Percentiles rank a stretch among this genome's conserved stretches.
Conservation (phyloP, 2,888 invertebrate genomes). For the Acronicta leporina region DNA sequence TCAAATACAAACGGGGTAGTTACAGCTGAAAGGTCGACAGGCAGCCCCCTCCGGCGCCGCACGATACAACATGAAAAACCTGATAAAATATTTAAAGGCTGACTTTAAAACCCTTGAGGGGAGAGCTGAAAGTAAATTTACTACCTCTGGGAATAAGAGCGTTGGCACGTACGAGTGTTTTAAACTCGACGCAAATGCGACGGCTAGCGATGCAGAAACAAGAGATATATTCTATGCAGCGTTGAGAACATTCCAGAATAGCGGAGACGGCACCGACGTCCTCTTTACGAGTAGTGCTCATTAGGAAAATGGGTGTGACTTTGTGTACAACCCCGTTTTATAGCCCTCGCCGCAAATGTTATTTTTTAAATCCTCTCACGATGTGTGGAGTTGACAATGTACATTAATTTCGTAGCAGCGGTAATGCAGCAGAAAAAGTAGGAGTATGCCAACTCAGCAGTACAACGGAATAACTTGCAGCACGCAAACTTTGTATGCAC, state of each 20-base stretch:
- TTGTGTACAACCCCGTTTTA: constrained; percentile 57
- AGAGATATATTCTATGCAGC: constrained; percentile 62
- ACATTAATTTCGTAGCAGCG: constrained; percentile 28
- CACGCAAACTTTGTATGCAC: constrained; percentile 70
- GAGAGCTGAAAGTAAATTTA: constrained; percentile 77
- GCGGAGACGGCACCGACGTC: constrained; percentile 55
- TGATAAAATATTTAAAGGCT: constrained; percentile 86
- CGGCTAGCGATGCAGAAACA: constrained; percentile 60
- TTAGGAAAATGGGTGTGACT: constrained; percentile 69
- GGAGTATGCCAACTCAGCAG: constrained; percentile 22
- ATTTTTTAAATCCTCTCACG: constrained; percentile 55
- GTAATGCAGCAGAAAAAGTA: constrained; percentile 30
- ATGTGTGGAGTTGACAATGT: constrained; percentile 20
- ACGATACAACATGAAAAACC: constrained; percentile 82
- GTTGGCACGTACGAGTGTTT: constrained; percentile 67
- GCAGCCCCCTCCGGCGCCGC: constrained; percentile 78
- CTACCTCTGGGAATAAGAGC: constrained; percentile 75
- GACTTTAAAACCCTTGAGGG: constrained; percentile 77
- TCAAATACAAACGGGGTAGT: constrained; percentile 73
- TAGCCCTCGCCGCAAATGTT: constrained; percentile 45
- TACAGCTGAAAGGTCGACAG: constrained; percentile 71
- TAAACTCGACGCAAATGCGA: constrained; percentile 65
- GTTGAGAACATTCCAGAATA: constrained; percentile 59
- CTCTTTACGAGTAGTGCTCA: constrained; percentile 68
- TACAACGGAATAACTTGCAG: constrained; percentile 59